Evolutionary conservation across 1,140 invertebrate genomes (phyloP), one percentile per base, ranked within the genome.

Genomic region (Pteromalus puparum): DNA sequence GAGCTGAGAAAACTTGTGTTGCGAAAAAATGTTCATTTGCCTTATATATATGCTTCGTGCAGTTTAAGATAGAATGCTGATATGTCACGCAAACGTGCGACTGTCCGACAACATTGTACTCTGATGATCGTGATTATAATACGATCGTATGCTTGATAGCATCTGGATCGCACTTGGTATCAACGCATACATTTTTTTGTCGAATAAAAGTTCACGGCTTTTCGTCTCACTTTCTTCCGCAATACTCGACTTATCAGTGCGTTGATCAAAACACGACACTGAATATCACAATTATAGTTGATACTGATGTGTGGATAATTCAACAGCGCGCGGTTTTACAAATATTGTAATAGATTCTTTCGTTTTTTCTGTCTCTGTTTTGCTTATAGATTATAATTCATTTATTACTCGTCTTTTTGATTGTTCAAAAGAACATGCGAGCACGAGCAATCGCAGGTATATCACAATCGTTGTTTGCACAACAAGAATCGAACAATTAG

Each of bases 11-110:
- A 82, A 67, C 81, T 76, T 75, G 6, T 42, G 3, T 10, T 28
- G 67, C 67, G 28, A 34, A 70, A 78, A 70, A 53, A 79, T 28
- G 5, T 18, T 24, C 67, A 13, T 28, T 73, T 72, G 46, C 73
- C 48, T 78, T 82, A 83, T 86, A 82, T 86, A 82, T 86, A 82
- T 86, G 82, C 77, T 53, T 42, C 9, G 65, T 61, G 12, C 46
- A 75, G 53, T 85, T 76, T 76, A 5, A 81, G 76, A 82, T 82
- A 78, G 48, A 65, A 78, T 24, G 80, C 34, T 67, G 75, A 86
- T 79, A 82, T 79, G 80, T 74, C 85, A 86, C 75, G 85, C 68
- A 38, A 70, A 73, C 85, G 85, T 86, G 85, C 74, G 79, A 9
- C 42, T 53, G 28, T 2, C 12, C 4, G 46, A 79, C 65, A 86